Percentiles rank a stretch among this genome's conserved stretches.
These are phyloP conservation scores for Leptopilina clavipes DNA, from an alignment of 1,140 invertebrate species.

Conservation along the genomic window DNA sequence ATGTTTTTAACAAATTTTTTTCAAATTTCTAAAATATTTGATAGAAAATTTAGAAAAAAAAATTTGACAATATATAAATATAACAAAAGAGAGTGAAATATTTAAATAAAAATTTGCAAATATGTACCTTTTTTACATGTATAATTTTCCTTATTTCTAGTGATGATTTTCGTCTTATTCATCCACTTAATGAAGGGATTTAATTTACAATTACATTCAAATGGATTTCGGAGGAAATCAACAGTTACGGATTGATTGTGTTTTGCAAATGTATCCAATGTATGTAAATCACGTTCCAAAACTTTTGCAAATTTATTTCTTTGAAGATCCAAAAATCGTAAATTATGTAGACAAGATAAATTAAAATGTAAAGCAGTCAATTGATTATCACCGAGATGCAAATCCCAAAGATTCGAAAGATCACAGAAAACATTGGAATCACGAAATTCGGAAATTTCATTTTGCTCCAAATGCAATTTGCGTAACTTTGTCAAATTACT, in stretches of 20 bases:
- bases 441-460: slow-evolving; percentile 82
- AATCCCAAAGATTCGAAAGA: slow-evolving; percentile 79
- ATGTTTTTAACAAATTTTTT: no score
- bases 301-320: slow-evolving; percentile 81
- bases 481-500: slow-evolving; percentile 80
- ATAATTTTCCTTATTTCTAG: slow-evolving; percentile 77
- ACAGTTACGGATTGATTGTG: slow-evolving; percentile 78
- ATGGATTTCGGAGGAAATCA: slow-evolving; percentile 81
- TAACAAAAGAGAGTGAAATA: no score
- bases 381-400: slow-evolving; percentile 83
- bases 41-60: slow-evolving; percentile 14
- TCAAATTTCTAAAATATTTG: slow-evolving; percentile 35
- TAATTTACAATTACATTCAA: slow-evolving; percentile 80
- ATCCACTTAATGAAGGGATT: slow-evolving; percentile 81
- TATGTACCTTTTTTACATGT: slow-evolving; percentile 70
- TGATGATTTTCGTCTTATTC: slow-evolving; percentile 77
- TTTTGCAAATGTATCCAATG: slow-evolving; percentile 77
- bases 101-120: slow-evolving; percentile 40
- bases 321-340: slow-evolving; percentile 83
- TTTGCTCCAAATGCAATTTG: slow-evolving; percentile 87
- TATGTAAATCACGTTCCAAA: slow-evolving; percentile 76
- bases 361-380: slow-evolving; percentile 81
- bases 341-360: slow-evolving; percentile 79
- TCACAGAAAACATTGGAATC: slow-evolving; percentile 83
- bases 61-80: no score